phyloP scores from a whole-genome alignment of 1,140 invertebrate genomes.

The Kradibia gibbosae region DNA sequence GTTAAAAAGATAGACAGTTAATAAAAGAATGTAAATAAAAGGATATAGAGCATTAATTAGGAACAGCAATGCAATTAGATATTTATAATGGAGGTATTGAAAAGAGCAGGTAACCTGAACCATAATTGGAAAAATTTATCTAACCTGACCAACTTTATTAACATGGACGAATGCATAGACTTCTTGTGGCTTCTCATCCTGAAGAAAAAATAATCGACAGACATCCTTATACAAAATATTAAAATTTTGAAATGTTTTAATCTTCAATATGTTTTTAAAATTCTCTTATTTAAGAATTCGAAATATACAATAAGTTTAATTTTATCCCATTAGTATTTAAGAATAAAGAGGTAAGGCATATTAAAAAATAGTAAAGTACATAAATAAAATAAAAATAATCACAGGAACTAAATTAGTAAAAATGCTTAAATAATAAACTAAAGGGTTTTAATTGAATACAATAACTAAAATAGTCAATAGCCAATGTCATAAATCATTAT shows the following conservation, averaged over 20 bases:
- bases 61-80: background rate
- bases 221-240: conserved; percentile 27
- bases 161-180: conserved; percentile 79
- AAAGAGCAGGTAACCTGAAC: conserved; percentile 22
- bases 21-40: background rate
- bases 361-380: background rate
- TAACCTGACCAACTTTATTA: conserved; percentile 80
- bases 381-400: conserved; percentile 17
- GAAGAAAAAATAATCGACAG: conserved; percentile 72
- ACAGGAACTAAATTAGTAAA: background rate
- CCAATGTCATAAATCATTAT: background rate
- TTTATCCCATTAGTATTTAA: conserved; percentile 24
- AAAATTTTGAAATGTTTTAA: background rate
- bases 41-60: background rate
- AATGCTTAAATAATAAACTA: conserved; percentile 30
- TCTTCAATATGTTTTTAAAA: background rate
- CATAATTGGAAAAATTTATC: conserved; percentile 57
- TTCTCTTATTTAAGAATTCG: background rate
- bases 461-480: conserved; percentile 22
- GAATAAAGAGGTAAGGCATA: background rate
- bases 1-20: background rate
- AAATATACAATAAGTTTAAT: conserved; percentile 4
- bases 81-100: background rate
- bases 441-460: conserved; percentile 22
- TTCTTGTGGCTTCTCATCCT: conserved; percentile 78